Evolutionary conservation across 2,113 vertebrate genomes (phyloP), one percentile per base, ranked within the genome.

Genomic region (Pterocles gutturalis): DNA sequence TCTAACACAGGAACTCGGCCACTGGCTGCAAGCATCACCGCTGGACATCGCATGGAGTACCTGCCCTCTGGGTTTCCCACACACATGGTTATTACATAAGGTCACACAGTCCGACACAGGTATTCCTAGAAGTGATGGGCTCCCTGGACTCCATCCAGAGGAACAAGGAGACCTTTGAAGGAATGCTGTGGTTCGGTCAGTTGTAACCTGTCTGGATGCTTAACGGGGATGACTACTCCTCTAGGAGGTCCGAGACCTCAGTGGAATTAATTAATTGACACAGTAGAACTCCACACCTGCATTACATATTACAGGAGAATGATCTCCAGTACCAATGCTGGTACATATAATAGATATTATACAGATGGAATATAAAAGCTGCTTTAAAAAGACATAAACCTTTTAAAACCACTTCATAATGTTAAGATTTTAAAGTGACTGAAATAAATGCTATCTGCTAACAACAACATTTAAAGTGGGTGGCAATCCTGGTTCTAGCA

Each of bases 401-500:
- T 92, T 91, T 84, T 91, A 87, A 89, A 95, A 51, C 25, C 17
- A 72, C 54, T 93, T 87, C 34, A 79, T 36, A 72, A 72, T 8
- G 31, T 46, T 83, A 94, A 69, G 61, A 92, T 69, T 87, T 95
- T 82, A 11, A 95, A 89, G 54, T 79, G 61, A 92, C 86, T 91
- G 87, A 93, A 94, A 95, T 83, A 95, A 95, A 95, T 34, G 86
- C 65, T 92, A 65, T 87, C 76, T 7, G 19, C 49, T 97, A 95
- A 93, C 81, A 96, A 95, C 61, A 95, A 94, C 64, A 93, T 79
- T 87, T 71, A 76, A 94, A 94, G 96, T 93, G 83, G 93, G 94
- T 1, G 82, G 93, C 93, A 96, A 83, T 96, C 87, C 60, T 88
- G 54, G 67, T 95, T 96, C 82, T 70, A 95, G 69, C 72, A 89